Percentiles rank a stretch among this genome's conserved stretches.
Conservation (phyloP, 1,140 invertebrate genomes). For the Belonocnema kinseyi region DNA sequence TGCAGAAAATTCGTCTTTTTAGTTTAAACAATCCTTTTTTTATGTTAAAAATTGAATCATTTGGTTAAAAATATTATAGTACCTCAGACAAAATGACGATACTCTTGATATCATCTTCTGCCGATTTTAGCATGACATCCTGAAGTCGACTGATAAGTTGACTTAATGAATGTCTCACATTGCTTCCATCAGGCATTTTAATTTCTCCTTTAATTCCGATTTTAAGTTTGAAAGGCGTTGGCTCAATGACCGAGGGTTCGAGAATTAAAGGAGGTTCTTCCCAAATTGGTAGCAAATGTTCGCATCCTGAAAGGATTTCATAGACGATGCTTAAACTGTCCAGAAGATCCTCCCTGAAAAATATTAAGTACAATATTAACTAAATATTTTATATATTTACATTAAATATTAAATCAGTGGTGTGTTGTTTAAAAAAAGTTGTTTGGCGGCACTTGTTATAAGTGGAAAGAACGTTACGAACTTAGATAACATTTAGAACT, state of each 20-base stretch:
- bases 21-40: too few species aligned
- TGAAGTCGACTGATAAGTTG: slow-evolving; percentile 77
- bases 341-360: slow-evolving; percentile 74
- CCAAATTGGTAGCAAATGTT: slow-evolving; percentile 79
- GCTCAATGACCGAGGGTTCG: slow-evolving; percentile 65
- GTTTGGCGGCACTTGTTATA: too few species aligned
- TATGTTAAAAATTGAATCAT: too few species aligned
- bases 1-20: too few species aligned
- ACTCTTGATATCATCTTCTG: slow-evolving; percentile 87
- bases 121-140: slow-evolving; percentile 77
- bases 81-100: slow-evolving; percentile 59
- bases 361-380: slow-evolving; percentile 37
- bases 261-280: slow-evolving; percentile 76
- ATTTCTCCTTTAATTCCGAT: slow-evolving; percentile 70
- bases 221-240: slow-evolving; percentile 67
- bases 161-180: slow-evolving; percentile 78
- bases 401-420: slow-evolving; percentile 30
- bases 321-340: slow-evolving; percentile 71
- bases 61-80: neutral
- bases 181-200: slow-evolving; percentile 80
- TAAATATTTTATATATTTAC: neutral
- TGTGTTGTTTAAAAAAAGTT: neutral
- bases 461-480: too few species aligned
- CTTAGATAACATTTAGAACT: too few species aligned
- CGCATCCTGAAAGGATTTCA: slow-evolving; percentile 74